Base-by-base conservation (phyloP, 2,797 vertebrate genomes). In the Myoxocephalus aenaeus region DNA sequence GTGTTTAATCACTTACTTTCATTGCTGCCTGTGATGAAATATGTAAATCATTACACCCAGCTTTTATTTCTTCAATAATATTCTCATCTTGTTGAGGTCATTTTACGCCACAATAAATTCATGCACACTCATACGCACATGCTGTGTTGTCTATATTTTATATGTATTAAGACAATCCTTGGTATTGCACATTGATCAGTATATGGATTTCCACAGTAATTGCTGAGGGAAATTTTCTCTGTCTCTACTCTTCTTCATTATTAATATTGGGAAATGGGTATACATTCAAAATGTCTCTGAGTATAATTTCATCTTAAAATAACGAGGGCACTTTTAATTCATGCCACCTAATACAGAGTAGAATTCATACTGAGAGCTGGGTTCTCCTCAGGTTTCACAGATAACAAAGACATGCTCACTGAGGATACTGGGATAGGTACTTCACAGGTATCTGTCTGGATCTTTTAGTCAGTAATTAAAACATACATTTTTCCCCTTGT, bases 121-220 rank as follows among this genome's bases (percentile, higher is more conserved):
- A 88, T 82, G 84, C 90, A 82, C 87, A 87, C 92, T 92, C 87
- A 76, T 88, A 91, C 51, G 71, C 88, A 86, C 87, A 81, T 73
- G 78, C 81, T 2, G 63, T 81, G 80, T 82, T 84, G 90, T 92
- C 89, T 90, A 93, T 95, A 93, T 94, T 94, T 94, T 94, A 91
- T 94, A 91, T 89, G 89, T 92, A 92, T 95, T 95, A 94, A 95
- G 90, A 95, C 94, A 95, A 95, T 95, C 92, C 92, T 90, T 92
- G 91, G 92, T 89, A 95, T 95, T 95, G 94, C 92, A 85, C 93
- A 96, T 96, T 95, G 95, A 95, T 95, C 94, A 93, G 91, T 77
- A 70, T 94, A 96, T 96, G 83, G 95, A 96, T 95, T 95, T 95
- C 84, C 83, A 87, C 92, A 81, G 92, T 95, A 95, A 96, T 95